phyloP scores from a whole-genome alignment of 2,113 vertebrate genomes.

The Bombycilla garrulus region DNA sequence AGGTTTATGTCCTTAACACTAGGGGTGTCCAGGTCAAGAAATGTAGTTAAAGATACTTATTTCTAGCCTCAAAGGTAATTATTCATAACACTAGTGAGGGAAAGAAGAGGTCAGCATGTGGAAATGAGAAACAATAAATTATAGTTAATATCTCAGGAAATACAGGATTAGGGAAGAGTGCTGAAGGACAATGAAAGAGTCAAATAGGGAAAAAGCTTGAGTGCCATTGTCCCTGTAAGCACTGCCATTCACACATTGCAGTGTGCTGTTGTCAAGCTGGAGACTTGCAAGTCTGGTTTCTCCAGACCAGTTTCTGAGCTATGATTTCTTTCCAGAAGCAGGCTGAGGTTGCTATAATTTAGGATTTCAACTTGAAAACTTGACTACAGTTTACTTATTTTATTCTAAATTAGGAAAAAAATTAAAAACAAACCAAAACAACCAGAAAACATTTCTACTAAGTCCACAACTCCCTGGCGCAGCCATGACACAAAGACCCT shows the following conservation, averaged over 20 bases:
- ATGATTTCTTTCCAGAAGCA: neutral
- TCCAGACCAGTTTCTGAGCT: neutral
- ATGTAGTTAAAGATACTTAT: neutral
- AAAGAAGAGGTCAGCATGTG: neutral
- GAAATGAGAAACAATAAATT: neutral
- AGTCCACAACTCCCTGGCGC: neutral
- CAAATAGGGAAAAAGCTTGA: neutral
- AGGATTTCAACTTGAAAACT: neutral
- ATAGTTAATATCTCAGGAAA: neutral
- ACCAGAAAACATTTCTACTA: neutral
- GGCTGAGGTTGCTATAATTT: neutral
- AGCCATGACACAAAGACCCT: neutral
- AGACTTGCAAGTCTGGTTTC: neutral
- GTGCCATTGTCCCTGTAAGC: neutral
- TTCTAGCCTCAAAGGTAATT: neutral
- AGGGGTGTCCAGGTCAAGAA: neutral
- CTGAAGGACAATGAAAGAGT: neutral
- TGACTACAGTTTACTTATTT: neutral
- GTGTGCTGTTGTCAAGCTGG: neutral
- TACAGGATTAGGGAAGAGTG: neutral
- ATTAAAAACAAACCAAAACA: neutral
- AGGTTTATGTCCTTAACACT: neutral
- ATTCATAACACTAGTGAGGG: neutral
- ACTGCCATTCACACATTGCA: rapidly evolving
- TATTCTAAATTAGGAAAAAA: neutral